phyloP scores from a whole-genome alignment of 2,113 vertebrate species.

The Nycticorax nycticorax region DNA sequence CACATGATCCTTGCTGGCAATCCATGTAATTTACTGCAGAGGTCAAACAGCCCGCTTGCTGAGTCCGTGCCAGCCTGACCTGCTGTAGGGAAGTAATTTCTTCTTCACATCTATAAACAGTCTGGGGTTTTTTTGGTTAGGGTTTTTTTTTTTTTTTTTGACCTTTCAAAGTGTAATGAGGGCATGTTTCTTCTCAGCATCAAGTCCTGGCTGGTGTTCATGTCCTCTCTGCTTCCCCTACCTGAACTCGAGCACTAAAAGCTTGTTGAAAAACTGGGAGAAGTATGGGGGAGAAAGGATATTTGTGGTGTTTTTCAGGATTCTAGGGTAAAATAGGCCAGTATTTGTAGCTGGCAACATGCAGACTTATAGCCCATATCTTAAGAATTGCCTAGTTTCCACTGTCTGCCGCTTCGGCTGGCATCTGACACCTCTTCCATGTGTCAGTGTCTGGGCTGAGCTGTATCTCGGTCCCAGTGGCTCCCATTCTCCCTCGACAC shows the following conservation, averaged over 20 bases:
- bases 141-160: not conserved
- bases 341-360: not conserved
- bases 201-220: not conserved
- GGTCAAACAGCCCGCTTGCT: not conserved
- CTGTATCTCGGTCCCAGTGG: not conserved
- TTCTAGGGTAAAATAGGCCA: not conserved
- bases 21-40: not conserved
- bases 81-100: not conserved
- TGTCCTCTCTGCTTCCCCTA: not conserved
- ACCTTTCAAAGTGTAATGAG: not conserved
- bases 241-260: not conserved
- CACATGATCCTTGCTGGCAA: not conserved
- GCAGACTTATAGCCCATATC: not conserved
- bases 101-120: not conserved
- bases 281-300: fast-evolving
- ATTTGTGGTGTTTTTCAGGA: not conserved
- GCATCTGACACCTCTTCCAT: not conserved
- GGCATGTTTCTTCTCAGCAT: not conserved
- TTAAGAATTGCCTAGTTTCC: not conserved
- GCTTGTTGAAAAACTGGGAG: not conserved
- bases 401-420: not conserved
- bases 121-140: not conserved
- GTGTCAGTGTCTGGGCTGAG: not conserved
- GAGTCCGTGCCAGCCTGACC: not conserved
- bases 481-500: not conserved